These are phyloP conservation scores for Terrapene triunguis DNA, from an alignment of 2,113 vertebrate species.

Conservation along the genomic window DNA sequence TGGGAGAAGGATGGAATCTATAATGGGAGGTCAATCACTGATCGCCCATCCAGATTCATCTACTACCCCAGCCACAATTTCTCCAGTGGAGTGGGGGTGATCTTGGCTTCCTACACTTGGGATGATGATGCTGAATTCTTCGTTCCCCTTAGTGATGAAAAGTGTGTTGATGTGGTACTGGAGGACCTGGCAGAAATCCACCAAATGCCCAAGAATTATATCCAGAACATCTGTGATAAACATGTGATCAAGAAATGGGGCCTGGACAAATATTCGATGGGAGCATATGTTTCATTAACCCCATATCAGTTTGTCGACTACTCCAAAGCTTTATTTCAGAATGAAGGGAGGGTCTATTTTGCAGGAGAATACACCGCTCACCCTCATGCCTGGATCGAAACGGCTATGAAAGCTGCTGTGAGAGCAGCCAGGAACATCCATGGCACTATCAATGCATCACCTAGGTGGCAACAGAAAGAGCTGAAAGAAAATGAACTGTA, in stretches of 20 bases:
- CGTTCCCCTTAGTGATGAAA: conserved; percentile 65
- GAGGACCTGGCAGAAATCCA: conserved; percentile 85
- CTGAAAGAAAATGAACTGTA: accelerated
- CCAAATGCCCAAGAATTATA: conserved; percentile 53
- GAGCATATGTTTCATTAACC: conserved; percentile 84
- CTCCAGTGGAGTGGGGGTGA: conserved; percentile 57
- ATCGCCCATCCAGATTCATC: conserved; percentile 84
- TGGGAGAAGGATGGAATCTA: conserved; percentile 86
- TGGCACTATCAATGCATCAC: accelerated
- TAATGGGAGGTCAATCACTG: conserved; percentile 83
- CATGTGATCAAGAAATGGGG: conserved; percentile 86
- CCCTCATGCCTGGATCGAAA: conserved; percentile 89
- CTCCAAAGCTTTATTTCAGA: conserved; percentile 72
- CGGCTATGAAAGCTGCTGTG: conserved; percentile 85
- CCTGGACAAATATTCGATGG: conserved; percentile 80
- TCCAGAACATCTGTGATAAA: conserved; percentile 66
- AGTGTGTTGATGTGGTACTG: conserved; percentile 67
- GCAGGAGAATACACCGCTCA: conserved; percentile 85
- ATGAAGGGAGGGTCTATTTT: conserved; percentile 82
- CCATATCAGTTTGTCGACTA: conserved; percentile 84
- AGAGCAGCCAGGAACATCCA: conserved; percentile 83
- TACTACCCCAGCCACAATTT: conserved; percentile 89
- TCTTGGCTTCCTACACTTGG: conserved; percentile 88
- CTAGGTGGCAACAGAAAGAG: accelerated
- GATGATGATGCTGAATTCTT: conserved; percentile 83